Evolutionary conservation across 1,140 invertebrate genomes (phyloP).

Genomic region (Coptotermes formosanus): DNA sequence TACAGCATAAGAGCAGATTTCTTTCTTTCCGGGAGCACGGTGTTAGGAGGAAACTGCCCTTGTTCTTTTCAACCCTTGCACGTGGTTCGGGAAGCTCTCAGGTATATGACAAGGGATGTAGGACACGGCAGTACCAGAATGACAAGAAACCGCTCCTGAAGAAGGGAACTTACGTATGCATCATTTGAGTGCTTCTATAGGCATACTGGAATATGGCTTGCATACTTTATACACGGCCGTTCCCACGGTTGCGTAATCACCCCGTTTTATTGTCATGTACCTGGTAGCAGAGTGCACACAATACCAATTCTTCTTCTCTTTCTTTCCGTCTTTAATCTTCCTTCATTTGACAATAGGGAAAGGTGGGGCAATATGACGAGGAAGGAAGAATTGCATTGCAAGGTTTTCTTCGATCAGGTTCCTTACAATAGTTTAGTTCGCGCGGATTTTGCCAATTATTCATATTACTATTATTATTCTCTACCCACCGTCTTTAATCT

Average conservation of each 20-base stretch:
- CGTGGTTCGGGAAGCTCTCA: not conserved
- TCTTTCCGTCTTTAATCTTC: slow-evolving; percentile 12
- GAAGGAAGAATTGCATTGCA: not conserved
- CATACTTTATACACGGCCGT: not conserved
- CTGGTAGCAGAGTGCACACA: not conserved
- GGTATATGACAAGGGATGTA: not conserved
- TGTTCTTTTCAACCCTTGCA: slow-evolving; percentile 6
- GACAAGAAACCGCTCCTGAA: not conserved
- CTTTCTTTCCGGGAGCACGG: too few relatives aligned
- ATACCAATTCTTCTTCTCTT: not conserved
- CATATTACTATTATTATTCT: not conserved
- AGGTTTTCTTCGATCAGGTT: not conserved
- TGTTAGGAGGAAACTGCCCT: not conserved
- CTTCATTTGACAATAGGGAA: slow-evolving; percentile 1
- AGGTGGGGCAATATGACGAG: not conserved
- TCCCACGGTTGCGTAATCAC: not conserved
- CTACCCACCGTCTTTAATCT: slow-evolving; percentile 9
- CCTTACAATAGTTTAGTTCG: not conserved
- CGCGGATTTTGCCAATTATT: slow-evolving; percentile 4
- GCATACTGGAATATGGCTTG: not conserved
- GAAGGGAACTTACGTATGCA: not conserved
- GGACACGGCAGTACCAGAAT: too few relatives aligned
- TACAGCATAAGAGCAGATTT: not conserved
- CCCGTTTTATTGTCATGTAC: not conserved
- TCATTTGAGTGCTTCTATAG: not conserved